phyloP scores from a whole-genome alignment of 2,113 vertebrate species.

The Lophochroa leadbeateri region DNA sequence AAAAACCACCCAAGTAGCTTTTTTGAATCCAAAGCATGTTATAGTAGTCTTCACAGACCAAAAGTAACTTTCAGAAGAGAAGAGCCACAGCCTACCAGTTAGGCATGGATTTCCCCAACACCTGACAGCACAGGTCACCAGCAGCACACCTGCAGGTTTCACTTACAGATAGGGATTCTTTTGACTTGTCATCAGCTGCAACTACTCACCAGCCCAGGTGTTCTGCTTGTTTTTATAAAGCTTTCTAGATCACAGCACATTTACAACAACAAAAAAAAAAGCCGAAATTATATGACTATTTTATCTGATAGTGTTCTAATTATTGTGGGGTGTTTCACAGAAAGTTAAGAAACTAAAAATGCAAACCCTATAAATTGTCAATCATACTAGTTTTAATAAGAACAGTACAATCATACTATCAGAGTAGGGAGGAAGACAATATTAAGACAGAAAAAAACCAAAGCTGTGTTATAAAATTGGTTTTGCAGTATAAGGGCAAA shows the following conservation, averaged over 20 bases:
- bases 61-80: background rate
- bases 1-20: background rate
- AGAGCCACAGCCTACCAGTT: background rate
- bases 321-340: background rate
- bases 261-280: background rate
- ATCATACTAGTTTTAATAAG: background rate
- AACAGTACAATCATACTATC: background rate
- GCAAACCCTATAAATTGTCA: background rate
- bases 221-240: background rate
- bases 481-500: background rate
- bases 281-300: background rate
- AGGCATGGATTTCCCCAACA: background rate
- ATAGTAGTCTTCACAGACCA: background rate
- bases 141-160: background rate
- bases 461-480: background rate
- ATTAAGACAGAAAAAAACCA: background rate
- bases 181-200: background rate
- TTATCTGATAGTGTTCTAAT: background rate
- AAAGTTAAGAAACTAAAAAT: background rate
- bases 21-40: background rate
- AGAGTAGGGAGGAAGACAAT: background rate
- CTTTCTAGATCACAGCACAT: background rate
- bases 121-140: background rate
- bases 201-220: background rate
- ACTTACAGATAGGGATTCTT: background rate